Percentiles rank a stretch among this genome's conserved stretches.
Conservation (phyloP, 1,140 invertebrate genomes). For the Caenorhabditis brenneri region DNA sequence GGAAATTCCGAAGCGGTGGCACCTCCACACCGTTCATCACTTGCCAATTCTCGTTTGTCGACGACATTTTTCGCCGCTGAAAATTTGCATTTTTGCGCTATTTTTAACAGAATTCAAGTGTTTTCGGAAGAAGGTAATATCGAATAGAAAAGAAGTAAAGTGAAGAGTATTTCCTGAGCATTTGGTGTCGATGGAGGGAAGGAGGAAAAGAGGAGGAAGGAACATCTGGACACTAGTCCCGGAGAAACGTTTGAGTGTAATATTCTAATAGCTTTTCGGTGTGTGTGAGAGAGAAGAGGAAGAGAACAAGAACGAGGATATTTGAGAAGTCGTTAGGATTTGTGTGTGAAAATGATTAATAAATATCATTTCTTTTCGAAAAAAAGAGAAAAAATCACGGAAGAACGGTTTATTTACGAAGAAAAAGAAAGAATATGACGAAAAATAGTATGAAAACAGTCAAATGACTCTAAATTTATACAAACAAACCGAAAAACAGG, state of each 20-base stretch:
- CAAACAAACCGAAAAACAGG: background rate
- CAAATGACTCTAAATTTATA: background rate
- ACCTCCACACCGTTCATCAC: constrained; percentile 46
- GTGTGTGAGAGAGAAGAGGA: too few relatives aligned
- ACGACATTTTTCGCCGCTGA: background rate
- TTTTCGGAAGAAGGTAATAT: background rate
- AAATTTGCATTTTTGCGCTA: background rate
- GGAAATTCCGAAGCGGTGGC: constrained; percentile 44
- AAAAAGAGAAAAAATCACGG: background rate
- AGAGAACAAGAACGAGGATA: background rate
- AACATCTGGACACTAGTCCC: constrained; percentile 4
- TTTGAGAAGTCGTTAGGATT: background rate
- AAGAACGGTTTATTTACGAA: too few relatives aligned
- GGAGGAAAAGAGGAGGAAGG: background rate
- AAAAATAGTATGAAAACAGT: background rate
- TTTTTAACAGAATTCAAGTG: background rate
- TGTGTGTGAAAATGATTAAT: too few relatives aligned
- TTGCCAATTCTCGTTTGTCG: constrained; percentile 1
- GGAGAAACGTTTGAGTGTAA: background rate
- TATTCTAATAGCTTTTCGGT: constrained; percentile 35
- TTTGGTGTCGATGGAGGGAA: too few relatives aligned
- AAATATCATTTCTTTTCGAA: too few relatives aligned
- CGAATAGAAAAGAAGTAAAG: background rate
- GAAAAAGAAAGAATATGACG: background rate
- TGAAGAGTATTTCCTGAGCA: background rate